phyloP scores from a whole-genome alignment of 30 jellyfish, hydroid and myxozoan species.

The Morbakka virulenta region DNA sequence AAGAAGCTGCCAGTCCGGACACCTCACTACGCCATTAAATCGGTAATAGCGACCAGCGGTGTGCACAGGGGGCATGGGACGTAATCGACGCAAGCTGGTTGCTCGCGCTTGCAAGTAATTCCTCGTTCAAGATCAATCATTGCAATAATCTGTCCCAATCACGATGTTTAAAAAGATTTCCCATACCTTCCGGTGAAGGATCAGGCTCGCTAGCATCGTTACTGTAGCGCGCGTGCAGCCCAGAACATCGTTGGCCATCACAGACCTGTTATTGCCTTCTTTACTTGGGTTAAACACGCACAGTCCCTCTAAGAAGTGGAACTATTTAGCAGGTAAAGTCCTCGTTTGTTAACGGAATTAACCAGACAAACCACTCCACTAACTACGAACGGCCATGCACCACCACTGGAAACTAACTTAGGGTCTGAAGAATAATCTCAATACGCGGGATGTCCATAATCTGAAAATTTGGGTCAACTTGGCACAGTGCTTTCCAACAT shows the following conservation, averaged over 20 bases:
- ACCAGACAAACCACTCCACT: too few relatives aligned
- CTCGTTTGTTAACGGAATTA: too few relatives aligned
- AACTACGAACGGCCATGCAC: too few relatives aligned
- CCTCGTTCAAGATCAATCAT: conserved; percentile 89
- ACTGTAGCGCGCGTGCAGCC: conserved; percentile 98
- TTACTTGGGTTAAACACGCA: conserved; percentile 62
- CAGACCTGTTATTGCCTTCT: too few relatives aligned
- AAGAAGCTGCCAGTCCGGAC: too few relatives aligned
- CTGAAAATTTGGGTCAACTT: too few relatives aligned
- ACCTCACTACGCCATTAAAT: conserved; percentile 44
- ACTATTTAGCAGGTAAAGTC: too few relatives aligned
- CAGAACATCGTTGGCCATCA: conserved; percentile 94
- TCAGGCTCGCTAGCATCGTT: conserved; percentile 70
- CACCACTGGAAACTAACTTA: too few relatives aligned
- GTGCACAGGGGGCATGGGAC: conserved; percentile 89
- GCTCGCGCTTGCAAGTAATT: conserved; percentile 87
- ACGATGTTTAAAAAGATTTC: conserved; percentile 66
- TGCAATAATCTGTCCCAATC: conserved; percentile 83
- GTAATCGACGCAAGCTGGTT: conserved; percentile 76
- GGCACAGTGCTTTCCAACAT: too few relatives aligned
- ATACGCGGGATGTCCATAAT: too few relatives aligned
- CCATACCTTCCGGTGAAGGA: conserved; percentile 81
- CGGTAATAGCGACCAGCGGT: conserved; percentile 96
- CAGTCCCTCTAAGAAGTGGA: too few relatives aligned
- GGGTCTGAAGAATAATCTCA: too few relatives aligned